Conservation (phyloP, 1,140 invertebrate genomes). For the Grapholita molesta region DNA sequence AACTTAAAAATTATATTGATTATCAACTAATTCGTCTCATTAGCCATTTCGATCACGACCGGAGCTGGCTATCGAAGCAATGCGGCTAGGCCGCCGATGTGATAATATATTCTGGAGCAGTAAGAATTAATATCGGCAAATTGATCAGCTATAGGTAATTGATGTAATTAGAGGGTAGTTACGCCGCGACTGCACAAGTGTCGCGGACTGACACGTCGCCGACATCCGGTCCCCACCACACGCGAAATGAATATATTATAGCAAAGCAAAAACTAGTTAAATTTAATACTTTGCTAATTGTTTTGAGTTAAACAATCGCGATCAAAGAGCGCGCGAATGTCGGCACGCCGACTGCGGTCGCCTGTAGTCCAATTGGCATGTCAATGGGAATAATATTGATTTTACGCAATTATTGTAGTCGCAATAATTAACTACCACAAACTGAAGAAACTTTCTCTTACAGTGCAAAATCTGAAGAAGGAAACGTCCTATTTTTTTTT, state of each 20-base stretch:
- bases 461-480: too few relatives aligned
- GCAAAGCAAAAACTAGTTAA: constrained; percentile 32
- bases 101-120: constrained; percentile 36
- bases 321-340: constrained; percentile 5
- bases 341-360: background rate
- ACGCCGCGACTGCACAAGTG: constrained; percentile 27
- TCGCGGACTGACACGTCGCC: constrained; percentile 38
- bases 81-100: constrained; percentile 1
- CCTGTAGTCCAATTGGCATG: background rate
- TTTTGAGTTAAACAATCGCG: constrained; percentile 15
- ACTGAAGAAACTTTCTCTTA: too few relatives aligned
- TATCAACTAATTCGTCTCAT: background rate
- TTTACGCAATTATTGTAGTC: too few relatives aligned
- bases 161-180: constrained; percentile 39
- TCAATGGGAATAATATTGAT: background rate
- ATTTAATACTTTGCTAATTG: constrained; percentile 23
- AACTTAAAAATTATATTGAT: background rate
- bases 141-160: constrained; percentile 36
- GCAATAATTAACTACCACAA: too few relatives aligned
- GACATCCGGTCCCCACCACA: constrained; percentile 23
- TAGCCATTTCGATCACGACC: background rate
- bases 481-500: too few relatives aligned
- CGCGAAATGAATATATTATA: constrained; percentile 45
- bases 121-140: constrained; percentile 37
- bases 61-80: background rate